Base-by-base conservation (phyloP, 2,888 invertebrate genomes). In the Labia minor region DNA sequence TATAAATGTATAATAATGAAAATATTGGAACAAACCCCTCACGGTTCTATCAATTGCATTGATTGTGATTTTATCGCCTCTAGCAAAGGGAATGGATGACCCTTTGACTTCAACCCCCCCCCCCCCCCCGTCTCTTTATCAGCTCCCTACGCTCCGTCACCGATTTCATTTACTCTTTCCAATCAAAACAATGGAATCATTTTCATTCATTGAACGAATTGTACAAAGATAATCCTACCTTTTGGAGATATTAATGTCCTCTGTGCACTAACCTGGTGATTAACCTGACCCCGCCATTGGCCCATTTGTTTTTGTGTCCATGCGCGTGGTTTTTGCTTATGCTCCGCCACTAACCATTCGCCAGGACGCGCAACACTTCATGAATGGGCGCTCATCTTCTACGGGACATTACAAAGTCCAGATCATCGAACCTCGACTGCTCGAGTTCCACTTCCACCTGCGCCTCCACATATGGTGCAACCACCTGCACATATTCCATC, bases 371-470 rank as follows among this genome's bases (percentile, higher is more conserved):
- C 93, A 69, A 87, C 89, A 71, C 84, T 96, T 73, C 90, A 92
- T 81, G 92, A 91, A 77, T 96, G 95, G 96, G 90, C 93, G 70
- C 83, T 96, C 77, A 88, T 92, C 75, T 85, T 95, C 77, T 93
- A 95, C 78, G 96, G 96, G 73, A 95, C 95, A 68, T 87, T 82
- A 69, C 81, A 78, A 66, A 74, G 79, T 70, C 80, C 81, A 3
- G 76, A 77, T 65, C 76, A 78, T 75, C 75, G 71, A 74, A 73
- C 68, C 74, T 75, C 49, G 33, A 37, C 70, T 18, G 61, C 71
- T 63, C 37, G 65, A 62, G 67, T 64, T 68, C 67, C 65, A 66
- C 69, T 67, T 66, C 68, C 68, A 67, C 69, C 69, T 64, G 66
- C 70, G 65, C 69, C 67, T 68, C 71, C 63, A 70, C 71, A 33